phyloP scores from a whole-genome alignment of 1,140 invertebrate species.

The Cotesia typhae region DNA sequence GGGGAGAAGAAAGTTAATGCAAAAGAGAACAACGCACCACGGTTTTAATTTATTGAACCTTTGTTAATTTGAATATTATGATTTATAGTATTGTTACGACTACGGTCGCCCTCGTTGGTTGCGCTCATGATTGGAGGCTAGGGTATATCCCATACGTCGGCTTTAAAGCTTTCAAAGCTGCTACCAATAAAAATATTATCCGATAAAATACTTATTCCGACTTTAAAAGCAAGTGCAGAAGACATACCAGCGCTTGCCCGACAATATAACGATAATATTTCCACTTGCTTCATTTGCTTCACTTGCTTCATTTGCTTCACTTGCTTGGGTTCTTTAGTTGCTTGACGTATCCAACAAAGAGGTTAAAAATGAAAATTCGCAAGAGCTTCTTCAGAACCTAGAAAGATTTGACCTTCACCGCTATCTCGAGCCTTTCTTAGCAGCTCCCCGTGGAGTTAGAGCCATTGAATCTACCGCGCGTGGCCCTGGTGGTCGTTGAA shows the following conservation, averaged over 20 bases:
- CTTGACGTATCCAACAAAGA: neutral
- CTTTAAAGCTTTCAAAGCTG: slow-evolving; percentile 7
- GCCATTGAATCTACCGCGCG: slow-evolving; percentile 28
- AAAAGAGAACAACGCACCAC: slow-evolving; percentile 32
- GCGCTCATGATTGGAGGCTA: slow-evolving; percentile 18
- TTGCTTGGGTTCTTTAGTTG: too few relatives aligned
- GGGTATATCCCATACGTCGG: slow-evolving; percentile 13
- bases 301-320: too few relatives aligned
- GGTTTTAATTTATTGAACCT: slow-evolving; percentile 49
- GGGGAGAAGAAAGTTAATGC: neutral
- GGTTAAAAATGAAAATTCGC: neutral
- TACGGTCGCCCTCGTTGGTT: slow-evolving; percentile 34
- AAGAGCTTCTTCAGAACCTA: slow-evolving; percentile 1
- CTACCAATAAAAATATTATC: slow-evolving; percentile 12
- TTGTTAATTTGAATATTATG: slow-evolving; percentile 49
- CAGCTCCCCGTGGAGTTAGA: neutral
- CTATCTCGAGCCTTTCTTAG: neutral
- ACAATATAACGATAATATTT: neutral
- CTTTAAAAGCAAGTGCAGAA: slow-evolving; percentile 6
- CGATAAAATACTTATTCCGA: slow-evolving; percentile 8
- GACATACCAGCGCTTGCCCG: too few relatives aligned
- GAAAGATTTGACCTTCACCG: neutral
- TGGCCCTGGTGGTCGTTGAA: slow-evolving; percentile 29
- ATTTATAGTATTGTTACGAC: slow-evolving; percentile 49
- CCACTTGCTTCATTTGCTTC: too few relatives aligned